Evolutionary conservation across 1,140 invertebrate species (phyloP), one percentile per base, ranked within the genome.

Genomic region (Drosophila navojoa): DNA sequence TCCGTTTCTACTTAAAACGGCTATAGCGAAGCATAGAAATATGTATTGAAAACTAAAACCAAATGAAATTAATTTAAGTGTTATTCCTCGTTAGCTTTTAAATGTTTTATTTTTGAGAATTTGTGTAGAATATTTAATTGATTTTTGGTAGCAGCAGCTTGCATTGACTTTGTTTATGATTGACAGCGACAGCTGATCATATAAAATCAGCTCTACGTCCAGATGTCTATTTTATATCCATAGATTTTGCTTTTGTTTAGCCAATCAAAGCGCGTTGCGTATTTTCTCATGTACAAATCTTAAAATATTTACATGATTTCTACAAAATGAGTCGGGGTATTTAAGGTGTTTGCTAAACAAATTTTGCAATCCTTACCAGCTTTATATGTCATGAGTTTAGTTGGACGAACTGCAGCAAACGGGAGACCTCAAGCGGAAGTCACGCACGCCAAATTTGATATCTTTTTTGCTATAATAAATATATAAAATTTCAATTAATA

Each of bases 1-100:
- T 87, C 81, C 78, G 82, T 76, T 86, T 72, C 78, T 81, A 81
- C 81, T 86, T 64, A 87, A 73, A 75, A 11, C 35, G 6, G 35
- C 11, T 27, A 61, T 53, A 68, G 16, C 61, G 10, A 52, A 60
- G 32, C 55, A 81, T 81, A 80, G 80, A 81, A 72, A 15, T 5
- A 66, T 76, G 2, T 76, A 67, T 81, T 71, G 55, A 60, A 84
- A 62, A 76, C 61, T 69, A 54, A 64, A 75, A 81, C 62, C 60
- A 77, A 47, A 22, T 76, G 76, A 59, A 38, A 78, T 76, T 73
- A 78, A 55, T 60, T 69, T 52, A 72, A 54, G 47, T 68, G 55
- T 58, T 19, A 25, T 13, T 27, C 19, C 42, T 16, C 1, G n/a
- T 42, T 42, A 9, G 5, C 16, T 42, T 58, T 15, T 10, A 35